A percentile compares a stretch with the other conserved stretches of the same genome.
These are phyloP conservation scores for Papilio dardanus DNA, from an alignment of 1,140 invertebrate species.

Conservation along the genomic window DNA sequence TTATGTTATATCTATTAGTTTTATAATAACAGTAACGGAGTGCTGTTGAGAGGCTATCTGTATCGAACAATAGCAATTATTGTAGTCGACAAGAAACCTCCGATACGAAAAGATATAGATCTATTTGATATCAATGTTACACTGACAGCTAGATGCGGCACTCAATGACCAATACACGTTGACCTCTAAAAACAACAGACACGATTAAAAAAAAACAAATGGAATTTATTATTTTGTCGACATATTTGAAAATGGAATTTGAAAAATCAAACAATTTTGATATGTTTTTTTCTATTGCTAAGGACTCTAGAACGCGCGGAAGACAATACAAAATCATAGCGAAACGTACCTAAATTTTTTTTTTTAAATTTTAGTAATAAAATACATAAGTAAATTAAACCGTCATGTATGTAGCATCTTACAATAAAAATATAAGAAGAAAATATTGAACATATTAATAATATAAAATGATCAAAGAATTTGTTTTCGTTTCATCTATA, in stretches of 20 bases:
- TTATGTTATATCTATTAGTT: slow-evolving; percentile 30
- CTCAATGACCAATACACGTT: slow-evolving; percentile 9
- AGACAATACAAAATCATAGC: too few relatives aligned
- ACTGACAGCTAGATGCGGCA: slow-evolving; percentile 37
- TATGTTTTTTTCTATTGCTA: too few relatives aligned
- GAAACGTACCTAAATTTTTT: too few relatives aligned
- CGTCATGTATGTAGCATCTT: not conserved
- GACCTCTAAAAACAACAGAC: slow-evolving; percentile 4
- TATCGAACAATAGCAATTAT: slow-evolving; percentile 64
- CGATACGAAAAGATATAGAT: slow-evolving; percentile 49
- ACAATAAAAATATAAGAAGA: not conserved
- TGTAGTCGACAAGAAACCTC: slow-evolving; percentile 45
- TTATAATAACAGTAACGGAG: slow-evolving; percentile 39
- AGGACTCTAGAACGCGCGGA: too few relatives aligned
- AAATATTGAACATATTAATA: not conserved
- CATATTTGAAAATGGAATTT: not conserved
- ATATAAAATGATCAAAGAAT: not conserved
- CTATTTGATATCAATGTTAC: slow-evolving; percentile 39
- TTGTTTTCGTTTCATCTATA: not conserved
- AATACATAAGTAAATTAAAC: too few relatives aligned
- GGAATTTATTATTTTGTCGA: not conserved
- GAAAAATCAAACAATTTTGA: too few relatives aligned
- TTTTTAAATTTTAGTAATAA: too few relatives aligned
- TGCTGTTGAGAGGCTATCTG: slow-evolving; percentile 55
- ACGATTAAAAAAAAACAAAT: slow-evolving; percentile 17